phyloP scores from a whole-genome alignment of 2,113 vertebrate genomes.

The Gobio gobio region DNA sequence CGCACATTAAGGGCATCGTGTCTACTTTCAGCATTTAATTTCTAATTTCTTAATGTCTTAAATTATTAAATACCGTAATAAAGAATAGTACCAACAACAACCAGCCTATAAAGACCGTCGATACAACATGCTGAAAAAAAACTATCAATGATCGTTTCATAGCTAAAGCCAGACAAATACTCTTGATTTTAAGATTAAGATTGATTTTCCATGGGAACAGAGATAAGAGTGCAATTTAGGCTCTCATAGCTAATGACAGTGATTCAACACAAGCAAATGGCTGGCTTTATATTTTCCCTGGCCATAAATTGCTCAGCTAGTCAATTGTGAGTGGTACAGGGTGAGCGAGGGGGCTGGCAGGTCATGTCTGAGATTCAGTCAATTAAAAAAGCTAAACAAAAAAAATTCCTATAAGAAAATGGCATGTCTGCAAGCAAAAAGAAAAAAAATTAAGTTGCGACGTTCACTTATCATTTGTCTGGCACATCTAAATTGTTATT shows the following conservation, averaged over 20 bases:
- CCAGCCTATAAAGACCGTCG: neutral
- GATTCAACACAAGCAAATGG: constrained; percentile 22
- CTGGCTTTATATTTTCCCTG: neutral
- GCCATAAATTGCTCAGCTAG: neutral
- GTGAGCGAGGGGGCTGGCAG: neutral
- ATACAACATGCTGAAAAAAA: neutral
- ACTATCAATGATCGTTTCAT: neutral
- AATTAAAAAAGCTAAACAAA: neutral
- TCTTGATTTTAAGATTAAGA: too few relatives aligned
- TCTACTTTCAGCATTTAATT: neutral
- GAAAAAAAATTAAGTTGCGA: too few relatives aligned
- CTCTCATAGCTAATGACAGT: constrained; percentile 18
- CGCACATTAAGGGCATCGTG: neutral
- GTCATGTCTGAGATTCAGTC: neutral
- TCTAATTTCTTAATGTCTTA: neutral
- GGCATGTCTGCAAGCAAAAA: neutral
- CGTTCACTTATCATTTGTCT: too few relatives aligned
- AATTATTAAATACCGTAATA: neutral
- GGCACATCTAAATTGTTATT: neutral
- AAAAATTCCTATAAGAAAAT: neutral
- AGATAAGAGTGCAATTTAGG: neutral
- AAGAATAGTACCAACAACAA: neutral
- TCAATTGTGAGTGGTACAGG: neutral
- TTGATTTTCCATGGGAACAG: constrained; percentile 27
- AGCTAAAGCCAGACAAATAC: neutral